phyloP scores from a whole-genome alignment of 2,888 invertebrate genomes.

The Nymphalis polychloros region DNA sequence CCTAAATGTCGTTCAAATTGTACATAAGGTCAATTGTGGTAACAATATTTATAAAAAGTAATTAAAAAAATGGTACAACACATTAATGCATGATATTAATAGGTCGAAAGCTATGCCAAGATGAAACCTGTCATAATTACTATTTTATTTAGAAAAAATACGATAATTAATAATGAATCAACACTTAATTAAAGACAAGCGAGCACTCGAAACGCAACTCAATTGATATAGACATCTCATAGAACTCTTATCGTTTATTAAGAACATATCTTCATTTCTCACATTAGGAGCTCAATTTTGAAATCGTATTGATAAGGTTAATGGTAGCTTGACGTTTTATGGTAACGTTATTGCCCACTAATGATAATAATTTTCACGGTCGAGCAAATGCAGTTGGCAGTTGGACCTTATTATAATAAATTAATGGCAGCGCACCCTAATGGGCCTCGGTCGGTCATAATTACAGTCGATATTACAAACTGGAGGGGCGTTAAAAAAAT shows the following conservation, averaged over 20 bases:
- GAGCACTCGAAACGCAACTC: background rate
- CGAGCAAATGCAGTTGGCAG: slow-evolving; percentile 69
- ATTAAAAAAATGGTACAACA: background rate
- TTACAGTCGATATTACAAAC: slow-evolving; percentile 67
- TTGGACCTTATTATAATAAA: slow-evolving; percentile 79
- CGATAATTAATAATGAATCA: background rate
- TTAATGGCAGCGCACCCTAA: slow-evolving; percentile 72
- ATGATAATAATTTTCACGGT: slow-evolving; percentile 77
- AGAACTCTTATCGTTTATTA: slow-evolving; percentile 11
- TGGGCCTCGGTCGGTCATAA: slow-evolving; percentile 65
- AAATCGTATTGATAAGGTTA: slow-evolving; percentile 54
- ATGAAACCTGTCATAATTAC: slow-evolving; percentile 8
- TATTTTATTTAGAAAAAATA: slow-evolving; percentile 9
- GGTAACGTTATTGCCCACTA: slow-evolving; percentile 57
- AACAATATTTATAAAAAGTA: too few relatives aligned
- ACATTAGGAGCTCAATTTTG: slow-evolving; percentile 41
- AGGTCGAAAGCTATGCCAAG: background rate
- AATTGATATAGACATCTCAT: slow-evolving; percentile 7
- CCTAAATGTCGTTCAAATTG: too few relatives aligned
- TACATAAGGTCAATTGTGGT: too few relatives aligned
- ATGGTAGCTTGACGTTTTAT: slow-evolving; percentile 46
- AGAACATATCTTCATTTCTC: slow-evolving; percentile 11
- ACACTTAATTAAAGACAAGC: background rate
- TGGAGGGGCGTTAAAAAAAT: slow-evolving; percentile 63
- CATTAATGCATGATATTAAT: background rate